Percentiles rank a stretch among this genome's conserved stretches.
Conservation (phyloP, 2,113 vertebrate genomes). For the Gorilla gorilla region DNA sequence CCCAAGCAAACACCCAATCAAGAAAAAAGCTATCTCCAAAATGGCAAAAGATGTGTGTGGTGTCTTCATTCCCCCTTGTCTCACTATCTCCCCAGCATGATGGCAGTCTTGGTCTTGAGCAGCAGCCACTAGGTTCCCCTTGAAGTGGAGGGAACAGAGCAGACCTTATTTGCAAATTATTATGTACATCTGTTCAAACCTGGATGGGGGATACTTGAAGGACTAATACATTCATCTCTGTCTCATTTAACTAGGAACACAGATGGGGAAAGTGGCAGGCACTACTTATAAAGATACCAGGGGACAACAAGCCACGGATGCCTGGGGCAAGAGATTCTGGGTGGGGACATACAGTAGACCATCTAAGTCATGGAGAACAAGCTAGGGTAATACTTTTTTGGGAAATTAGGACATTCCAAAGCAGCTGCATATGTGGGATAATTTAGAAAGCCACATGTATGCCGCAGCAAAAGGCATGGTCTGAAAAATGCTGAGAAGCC, state of each 20-base stretch:
- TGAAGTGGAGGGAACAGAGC: not conserved
- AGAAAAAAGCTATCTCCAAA: not conserved
- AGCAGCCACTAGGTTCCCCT: not conserved
- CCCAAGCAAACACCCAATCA: not conserved
- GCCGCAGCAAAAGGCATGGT: no score
- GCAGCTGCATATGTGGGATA: no score
- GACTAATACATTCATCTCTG: not conserved
- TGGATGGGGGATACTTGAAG: not conserved
- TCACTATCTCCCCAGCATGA: not conserved
- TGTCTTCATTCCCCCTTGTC: not conserved
- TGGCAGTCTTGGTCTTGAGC: not conserved
- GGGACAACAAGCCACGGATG: not conserved
- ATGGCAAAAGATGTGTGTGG: not conserved
- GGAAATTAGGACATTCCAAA: not conserved
- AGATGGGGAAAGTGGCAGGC: not conserved
- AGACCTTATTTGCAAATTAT: not conserved
- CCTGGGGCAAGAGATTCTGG: not conserved
- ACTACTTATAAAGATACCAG: not conserved
- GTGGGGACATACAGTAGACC: not conserved
- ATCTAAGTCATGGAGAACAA: not conserved
- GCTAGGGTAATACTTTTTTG: not conserved
- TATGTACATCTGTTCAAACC: not conserved
- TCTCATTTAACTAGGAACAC: not conserved
- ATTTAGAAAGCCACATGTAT: not conserved
- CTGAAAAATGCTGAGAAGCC: no score